phyloP scores from a whole-genome alignment of 1,140 invertebrate genomes.

The Sycobia sp. region DNA sequence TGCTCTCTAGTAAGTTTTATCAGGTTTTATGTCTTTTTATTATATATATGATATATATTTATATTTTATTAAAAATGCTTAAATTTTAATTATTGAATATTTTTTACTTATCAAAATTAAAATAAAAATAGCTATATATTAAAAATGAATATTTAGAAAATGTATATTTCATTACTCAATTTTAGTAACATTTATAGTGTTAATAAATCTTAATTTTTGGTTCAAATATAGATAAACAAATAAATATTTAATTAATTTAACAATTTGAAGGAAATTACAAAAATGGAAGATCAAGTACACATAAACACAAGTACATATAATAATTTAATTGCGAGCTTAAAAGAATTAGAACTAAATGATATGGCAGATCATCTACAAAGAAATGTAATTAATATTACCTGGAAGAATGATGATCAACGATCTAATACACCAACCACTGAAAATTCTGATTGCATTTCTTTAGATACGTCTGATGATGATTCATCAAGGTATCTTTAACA shows the following conservation, averaged over 20 bases:
- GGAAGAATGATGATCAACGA: conserved; percentile 15
- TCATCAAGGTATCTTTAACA: conserved; percentile 18
- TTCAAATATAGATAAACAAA: no score
- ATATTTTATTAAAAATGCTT: no score
- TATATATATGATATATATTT: not conserved
- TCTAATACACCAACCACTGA: not conserved
- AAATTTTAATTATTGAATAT: no score
- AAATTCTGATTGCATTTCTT: conserved; percentile 24
- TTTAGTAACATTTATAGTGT: no score
- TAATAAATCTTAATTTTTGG: no score
- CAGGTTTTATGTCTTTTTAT: no score
- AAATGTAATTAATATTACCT: conserved; percentile 16
- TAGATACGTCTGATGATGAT: conserved; percentile 19
- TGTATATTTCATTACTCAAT: no score
- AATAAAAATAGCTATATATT: conserved; percentile 8
- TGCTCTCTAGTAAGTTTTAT: conserved; percentile 19
- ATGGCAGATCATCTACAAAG: conserved; percentile 42
- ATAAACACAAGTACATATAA: conserved; percentile 39
- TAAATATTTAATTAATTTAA: no score
- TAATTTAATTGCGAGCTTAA: conserved; percentile 42
- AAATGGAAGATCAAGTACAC: conserved; percentile 25
- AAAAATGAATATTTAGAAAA: not conserved
- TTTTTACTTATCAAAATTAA: no score
- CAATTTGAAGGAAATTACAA: not conserved
- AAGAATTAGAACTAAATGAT: conserved; percentile 38